Conservation (phyloP, 2,888 invertebrate genomes). For the Dorcus parallelipipedus region DNA sequence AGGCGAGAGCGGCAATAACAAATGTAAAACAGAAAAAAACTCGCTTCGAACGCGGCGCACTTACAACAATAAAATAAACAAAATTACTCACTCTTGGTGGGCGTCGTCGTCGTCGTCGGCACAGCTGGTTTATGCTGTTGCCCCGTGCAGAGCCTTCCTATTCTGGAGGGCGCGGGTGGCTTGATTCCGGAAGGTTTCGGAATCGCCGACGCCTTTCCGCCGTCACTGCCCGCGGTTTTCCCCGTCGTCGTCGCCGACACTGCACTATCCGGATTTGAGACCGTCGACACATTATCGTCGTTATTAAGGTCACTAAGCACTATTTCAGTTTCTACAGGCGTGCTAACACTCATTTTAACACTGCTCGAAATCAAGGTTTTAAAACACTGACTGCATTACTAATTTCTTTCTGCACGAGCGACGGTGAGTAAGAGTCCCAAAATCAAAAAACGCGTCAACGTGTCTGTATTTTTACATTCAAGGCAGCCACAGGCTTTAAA, state of each 20-base stretch:
- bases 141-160: slow-evolving; percentile 63
- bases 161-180: slow-evolving; percentile 65
- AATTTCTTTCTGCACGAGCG: too few relatives aligned
- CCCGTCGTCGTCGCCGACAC: slow-evolving; percentile 9
- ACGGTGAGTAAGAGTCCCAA: too few relatives aligned
- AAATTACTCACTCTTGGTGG: slow-evolving; percentile 43
- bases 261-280: slow-evolving; percentile 32
- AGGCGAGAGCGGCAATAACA: too few relatives aligned
- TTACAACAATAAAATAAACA: slow-evolving; percentile 2
- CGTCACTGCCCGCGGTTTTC: slow-evolving; percentile 7
- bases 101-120: slow-evolving; percentile 53
- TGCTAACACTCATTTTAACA: too few relatives aligned
- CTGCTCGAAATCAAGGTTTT: too few relatives aligned
- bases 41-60: too few relatives aligned
- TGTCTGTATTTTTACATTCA: too few relatives aligned
- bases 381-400: too few relatives aligned
- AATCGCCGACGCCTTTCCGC: slow-evolving; percentile 27
- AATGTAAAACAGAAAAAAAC: too few relatives aligned
- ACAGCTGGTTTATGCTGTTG: slow-evolving; percentile 68
- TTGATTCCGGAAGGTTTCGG: slow-evolving; percentile 45
- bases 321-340: too few relatives aligned
- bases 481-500: too few relatives aligned
- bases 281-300: slow-evolving; percentile 11
- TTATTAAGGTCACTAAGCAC: background rate
- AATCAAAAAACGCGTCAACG: too few relatives aligned